phyloP scores from a whole-genome alignment of 2,113 vertebrate genomes.

The Platichthys flesus region DNA sequence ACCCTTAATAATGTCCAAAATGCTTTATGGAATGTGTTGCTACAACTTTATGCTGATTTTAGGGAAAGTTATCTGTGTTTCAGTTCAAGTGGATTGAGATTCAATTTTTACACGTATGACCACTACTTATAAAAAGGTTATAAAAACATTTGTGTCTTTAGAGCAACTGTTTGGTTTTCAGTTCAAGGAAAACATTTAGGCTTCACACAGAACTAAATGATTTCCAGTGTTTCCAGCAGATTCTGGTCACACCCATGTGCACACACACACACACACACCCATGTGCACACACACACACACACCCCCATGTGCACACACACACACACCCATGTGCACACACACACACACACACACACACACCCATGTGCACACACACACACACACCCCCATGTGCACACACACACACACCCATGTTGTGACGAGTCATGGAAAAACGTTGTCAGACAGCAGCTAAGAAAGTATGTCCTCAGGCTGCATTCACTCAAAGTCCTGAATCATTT shows the following conservation, averaged over 20 bases:
- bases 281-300: not conserved
- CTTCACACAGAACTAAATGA: not conserved
- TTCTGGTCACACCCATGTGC: constrained; percentile 35
- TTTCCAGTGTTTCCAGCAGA: not conserved
- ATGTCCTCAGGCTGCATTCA: constrained; percentile 12
- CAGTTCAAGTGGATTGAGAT: no score
- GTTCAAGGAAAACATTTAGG: not conserved
- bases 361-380: not conserved
- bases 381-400: not conserved
- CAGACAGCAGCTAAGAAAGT: constrained; percentile 26
- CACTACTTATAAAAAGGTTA: no score
- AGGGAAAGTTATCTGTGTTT: no score
- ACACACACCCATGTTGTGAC: not conserved
- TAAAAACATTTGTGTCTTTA: not conserved
- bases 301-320: not conserved
- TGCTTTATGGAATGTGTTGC: no score
- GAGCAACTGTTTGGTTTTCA: not conserved
- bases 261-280: constrained; percentile 11
- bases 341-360: constrained; percentile 24
- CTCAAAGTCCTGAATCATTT: not conserved
- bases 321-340: not conserved
- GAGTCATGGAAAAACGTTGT: constrained; percentile 56
- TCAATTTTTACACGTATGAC: no score
- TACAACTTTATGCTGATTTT: no score
- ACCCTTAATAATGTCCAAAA: no score